Evolutionary conservation across 2,888 invertebrate genomes (phyloP).

Genomic region (Bruchidius siliquastri): DNA sequence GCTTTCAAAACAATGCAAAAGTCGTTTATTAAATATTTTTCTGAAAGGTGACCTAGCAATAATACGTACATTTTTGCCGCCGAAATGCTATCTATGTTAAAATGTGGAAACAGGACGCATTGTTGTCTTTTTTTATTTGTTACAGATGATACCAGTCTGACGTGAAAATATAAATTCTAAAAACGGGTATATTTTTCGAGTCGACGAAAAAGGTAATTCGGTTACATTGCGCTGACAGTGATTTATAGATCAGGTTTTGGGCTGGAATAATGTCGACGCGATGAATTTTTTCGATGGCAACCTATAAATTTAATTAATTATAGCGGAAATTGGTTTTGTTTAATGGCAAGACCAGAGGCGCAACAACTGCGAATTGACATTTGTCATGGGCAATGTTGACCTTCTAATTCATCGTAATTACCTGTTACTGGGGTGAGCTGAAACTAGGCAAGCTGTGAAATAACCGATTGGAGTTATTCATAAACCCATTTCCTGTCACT

Average conservation of each 20-base stretch:
- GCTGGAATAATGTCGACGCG: neutral
- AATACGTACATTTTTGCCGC: too few species aligned
- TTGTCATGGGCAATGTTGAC: neutral
- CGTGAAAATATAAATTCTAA: neutral
- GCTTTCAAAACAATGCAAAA: too few species aligned
- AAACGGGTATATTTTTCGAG: neutral
- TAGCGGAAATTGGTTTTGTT: neutral
- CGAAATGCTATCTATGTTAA: neutral
- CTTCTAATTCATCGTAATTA: neutral
- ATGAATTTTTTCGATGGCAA: neutral
- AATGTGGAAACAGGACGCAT: neutral
- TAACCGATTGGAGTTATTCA: too few species aligned
- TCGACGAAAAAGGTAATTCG: neutral
- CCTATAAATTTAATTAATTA: neutral
- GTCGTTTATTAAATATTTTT: too few species aligned
- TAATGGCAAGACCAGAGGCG: neutral
- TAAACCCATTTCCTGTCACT: too few species aligned
- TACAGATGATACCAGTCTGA: neutral
- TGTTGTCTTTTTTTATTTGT: neutral
- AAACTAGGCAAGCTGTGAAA: too few species aligned
- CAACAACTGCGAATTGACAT: neutral
- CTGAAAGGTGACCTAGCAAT: too few species aligned
- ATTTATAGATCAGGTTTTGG: neutral
- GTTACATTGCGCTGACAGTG: neutral
- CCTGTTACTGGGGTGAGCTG: too few species aligned